These are phyloP conservation scores for Pseudopleuronectes americanus DNA, from an alignment of 2,797 vertebrate species.

Conservation along the genomic window DNA sequence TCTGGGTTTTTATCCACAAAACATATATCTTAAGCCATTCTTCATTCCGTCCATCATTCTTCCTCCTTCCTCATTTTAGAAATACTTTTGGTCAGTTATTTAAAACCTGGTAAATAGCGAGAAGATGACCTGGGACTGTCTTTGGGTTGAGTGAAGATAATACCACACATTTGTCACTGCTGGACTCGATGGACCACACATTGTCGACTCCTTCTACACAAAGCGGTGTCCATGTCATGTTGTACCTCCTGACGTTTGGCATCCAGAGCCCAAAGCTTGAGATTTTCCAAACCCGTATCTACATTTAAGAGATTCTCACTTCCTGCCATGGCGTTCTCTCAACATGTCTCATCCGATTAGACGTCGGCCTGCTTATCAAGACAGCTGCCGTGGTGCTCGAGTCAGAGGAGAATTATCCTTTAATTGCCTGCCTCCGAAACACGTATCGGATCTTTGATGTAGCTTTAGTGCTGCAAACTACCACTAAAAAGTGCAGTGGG, in stretches of 20 bases:
- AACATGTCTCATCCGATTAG: constrained; percentile 61
- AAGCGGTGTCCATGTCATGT: not conserved
- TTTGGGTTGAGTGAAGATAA: too few relatives aligned
- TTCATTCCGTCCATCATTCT: not conserved
- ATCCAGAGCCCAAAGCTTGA: not conserved
- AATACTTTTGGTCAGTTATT: too few relatives aligned
- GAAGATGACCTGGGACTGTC: too few relatives aligned
- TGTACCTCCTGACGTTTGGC: not conserved
- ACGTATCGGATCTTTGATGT: constrained; percentile 62
- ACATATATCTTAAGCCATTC: not conserved
- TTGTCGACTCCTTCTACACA: not conserved
- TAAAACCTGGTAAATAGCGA: too few relatives aligned
- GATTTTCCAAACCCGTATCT: constrained; percentile 30
- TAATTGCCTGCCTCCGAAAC: constrained; percentile 65
- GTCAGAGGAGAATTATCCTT: constrained; percentile 63
- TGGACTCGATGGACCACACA: not conserved
- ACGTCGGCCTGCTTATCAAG: constrained; percentile 49
- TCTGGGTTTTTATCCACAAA: not conserved
- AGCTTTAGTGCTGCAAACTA: constrained; percentile 52
- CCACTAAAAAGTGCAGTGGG: constrained; percentile 55
- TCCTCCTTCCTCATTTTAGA: not conserved
- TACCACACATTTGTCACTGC: too few relatives aligned
- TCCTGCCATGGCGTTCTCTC: constrained; percentile 31
- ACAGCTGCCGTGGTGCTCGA: constrained; percentile 50
- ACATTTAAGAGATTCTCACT: constrained; percentile 30